A percentile compares a stretch with the other conserved stretches of the same genome.
Evolutionary conservation across 2,888 invertebrate genomes (phyloP).

Genomic region (Chromoteleia sp.): DNA sequence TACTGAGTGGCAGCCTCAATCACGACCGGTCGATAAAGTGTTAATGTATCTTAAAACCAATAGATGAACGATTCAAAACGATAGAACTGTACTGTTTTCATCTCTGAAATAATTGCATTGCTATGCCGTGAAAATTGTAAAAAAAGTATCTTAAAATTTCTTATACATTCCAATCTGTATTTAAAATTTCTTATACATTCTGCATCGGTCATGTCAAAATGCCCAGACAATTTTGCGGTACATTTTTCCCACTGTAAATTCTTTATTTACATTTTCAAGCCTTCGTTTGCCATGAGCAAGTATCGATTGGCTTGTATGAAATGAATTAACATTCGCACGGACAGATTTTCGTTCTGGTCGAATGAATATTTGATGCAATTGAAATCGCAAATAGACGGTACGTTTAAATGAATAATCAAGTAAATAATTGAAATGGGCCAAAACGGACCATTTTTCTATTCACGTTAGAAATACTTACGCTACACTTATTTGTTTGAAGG

Average conservation of each 20-base stretch:
- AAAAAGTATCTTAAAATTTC: no score
- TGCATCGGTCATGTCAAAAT: no score
- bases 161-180: no score
- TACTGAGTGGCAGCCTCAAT: no score
- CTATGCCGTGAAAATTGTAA: no score
- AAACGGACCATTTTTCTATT: neutral
- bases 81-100: no score
- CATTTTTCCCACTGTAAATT: constrained; percentile 15
- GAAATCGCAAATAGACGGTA: constrained; percentile 38
- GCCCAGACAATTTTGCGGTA: constrained; percentile 9
- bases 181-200: no score
- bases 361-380: constrained; percentile 51
- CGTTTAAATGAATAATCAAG: constrained; percentile 39
- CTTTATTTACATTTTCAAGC: constrained; percentile 26
- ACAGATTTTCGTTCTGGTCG: constrained; percentile 32
- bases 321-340: constrained; percentile 33
- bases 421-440: constrained; percentile 24
- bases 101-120: no score
- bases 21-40: no score
- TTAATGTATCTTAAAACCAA: no score
- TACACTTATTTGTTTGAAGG: constrained; percentile 83
- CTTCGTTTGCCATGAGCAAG: constrained; percentile 30
- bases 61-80: no score
- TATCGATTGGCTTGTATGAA: constrained; percentile 40
- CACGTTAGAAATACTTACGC: constrained; percentile 76